Base-by-base conservation (phyloP, 1,140 invertebrate genomes). In the Luehdorfia chinensis region DNA sequence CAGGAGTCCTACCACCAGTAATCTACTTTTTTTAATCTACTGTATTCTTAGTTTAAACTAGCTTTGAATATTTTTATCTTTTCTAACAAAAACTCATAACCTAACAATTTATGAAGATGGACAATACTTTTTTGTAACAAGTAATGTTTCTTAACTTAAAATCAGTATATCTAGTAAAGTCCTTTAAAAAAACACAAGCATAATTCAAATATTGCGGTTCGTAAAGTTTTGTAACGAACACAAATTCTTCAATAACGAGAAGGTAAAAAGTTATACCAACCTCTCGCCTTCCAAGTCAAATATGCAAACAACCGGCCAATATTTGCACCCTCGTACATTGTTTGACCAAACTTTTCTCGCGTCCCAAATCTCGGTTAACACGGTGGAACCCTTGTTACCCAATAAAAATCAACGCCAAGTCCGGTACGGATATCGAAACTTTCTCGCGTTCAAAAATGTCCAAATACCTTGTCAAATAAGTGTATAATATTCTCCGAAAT, bases 391-490 rank as follows among this genome's bases (percentile, higher is more conserved):
- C 70, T 63, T 75, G 66, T 76, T 69, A 56, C 50, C 66, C 64
- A 78, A 84, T 80, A 80, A 84, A 81, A 80, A 79, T 81, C 69
- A 72, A 70, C 65, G 50, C 62, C 55, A 64, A 55, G 72, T 79
- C 79, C 75, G 67, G 70, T 63, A 50, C 71, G 79, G 79, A 78
- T 73, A 77, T 78, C 64, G 68, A 59, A 76, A 78, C 74, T 77
- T 77, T 75, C 66, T 53, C 62, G 65, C 61, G 69, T 70, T 61
- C 62, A 59, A 71, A 73, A 74, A 75, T 71, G 66, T 66, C 41
- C 47, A 32, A 41, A 47, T 11, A 52, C 59, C 27, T 59, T 11
- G 48, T 44, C 37, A 31, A 41, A 34, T 28, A 30, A 9, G 37
- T 4, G 2, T 15, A 0, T 6, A 4, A 3, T 48, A 32, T 15